Evolutionary conservation across 2,888 invertebrate species (phyloP), one percentile per base, ranked within the genome.

Genomic region (Arrhopalites spinosus): DNA sequence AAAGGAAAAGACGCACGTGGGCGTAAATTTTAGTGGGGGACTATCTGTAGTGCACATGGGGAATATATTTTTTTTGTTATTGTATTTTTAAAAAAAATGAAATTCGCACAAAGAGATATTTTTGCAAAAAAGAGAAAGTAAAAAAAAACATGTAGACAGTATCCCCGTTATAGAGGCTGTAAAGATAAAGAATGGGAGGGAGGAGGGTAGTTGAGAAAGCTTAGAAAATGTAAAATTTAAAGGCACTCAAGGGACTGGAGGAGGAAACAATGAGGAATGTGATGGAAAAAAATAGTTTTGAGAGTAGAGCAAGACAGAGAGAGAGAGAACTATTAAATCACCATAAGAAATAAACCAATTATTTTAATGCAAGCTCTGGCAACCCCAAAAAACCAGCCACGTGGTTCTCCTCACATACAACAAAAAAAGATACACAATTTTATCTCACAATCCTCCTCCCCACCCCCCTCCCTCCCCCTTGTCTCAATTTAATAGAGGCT

Each of bases 261-360:
- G 11, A 3, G 11, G 36, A 36, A 36, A 36, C 36, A 36, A 36
- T 36, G 36, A 36, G 36, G 36, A 36, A 11, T 36, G 36, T 11
- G 36, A 36, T 3, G 36, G 36, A 36, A 36, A 36, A 36, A 36
- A 36, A n/a, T n/a, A n/a, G n/a, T n/a, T n/a, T n/a, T n/a, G n/a
- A n/a, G n/a, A n/a, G n/a, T 11, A 36, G 36, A 36, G 11, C 3
- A 36, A 36, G 36, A 11, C 11, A 11, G 36, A 36, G 36, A 11
- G 36, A 11, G 36, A 36, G 36, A 36, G n/a, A 7, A 5, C 59
- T 25, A 25, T 59, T 59, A 59, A 59, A 59, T 59, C 59, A 59
- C 25, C 59, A 59, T 59, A 59, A 59, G 59, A 59, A 56, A 59
- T 59, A 59, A 59, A 59, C 23, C 59, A 59, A 59, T 59, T 59